A percentile compares a stretch with the other conserved stretches of the same genome.
phyloP scores from a whole-genome alignment of 2,888 invertebrate species.

The Noctua janthina region DNA sequence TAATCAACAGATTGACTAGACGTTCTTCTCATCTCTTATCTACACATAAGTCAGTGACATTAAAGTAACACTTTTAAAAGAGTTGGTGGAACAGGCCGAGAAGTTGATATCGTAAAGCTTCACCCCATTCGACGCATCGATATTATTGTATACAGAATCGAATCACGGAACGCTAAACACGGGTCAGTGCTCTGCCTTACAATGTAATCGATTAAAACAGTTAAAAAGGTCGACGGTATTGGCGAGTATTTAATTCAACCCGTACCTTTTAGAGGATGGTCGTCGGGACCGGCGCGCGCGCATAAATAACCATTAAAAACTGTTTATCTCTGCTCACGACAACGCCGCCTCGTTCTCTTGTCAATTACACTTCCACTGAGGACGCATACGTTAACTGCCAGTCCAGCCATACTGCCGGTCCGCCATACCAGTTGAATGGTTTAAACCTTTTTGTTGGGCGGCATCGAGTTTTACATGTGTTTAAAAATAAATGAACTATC shows the following conservation, averaged over 20 bases:
- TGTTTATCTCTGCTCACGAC: constrained; percentile 82
- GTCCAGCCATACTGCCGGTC: constrained; percentile 4
- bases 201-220: constrained; percentile 69
- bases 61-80: neutral
- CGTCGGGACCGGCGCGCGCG: constrained; percentile 66
- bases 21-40: neutral
- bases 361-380: constrained; percentile 80
- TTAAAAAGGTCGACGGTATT: constrained; percentile 68
- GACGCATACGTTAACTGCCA: constrained; percentile 70
- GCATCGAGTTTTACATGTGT: constrained; percentile 63
- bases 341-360: constrained; percentile 82
- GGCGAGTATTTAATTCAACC: constrained; percentile 70
- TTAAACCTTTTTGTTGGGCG: constrained; percentile 67
- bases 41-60: neutral
- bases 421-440: constrained; percentile 64
- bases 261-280: constrained; percentile 70
- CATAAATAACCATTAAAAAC: constrained; percentile 86
- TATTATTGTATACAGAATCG: constrained; percentile 29
- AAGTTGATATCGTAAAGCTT: neutral
- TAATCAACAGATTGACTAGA: neutral
- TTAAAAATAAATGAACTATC: constrained; percentile 70
- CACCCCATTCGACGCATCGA: constrained; percentile 24
- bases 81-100: neutral
- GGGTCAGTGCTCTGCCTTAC: constrained; percentile 54
- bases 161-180: constrained; percentile 52